Conservation (phyloP, 1,140 invertebrate genomes). For the Eumeta japonica region DNA sequence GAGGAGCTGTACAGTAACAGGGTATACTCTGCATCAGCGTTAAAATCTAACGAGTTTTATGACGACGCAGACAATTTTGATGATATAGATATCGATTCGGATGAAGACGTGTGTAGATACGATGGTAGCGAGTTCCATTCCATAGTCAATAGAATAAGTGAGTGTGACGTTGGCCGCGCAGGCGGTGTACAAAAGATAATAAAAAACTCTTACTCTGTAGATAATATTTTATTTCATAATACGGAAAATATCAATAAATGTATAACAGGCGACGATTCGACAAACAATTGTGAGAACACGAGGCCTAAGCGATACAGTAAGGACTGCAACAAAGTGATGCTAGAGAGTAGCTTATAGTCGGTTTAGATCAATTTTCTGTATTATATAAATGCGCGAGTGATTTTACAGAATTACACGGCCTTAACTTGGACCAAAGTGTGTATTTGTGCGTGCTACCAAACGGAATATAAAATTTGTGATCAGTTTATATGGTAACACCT, state of each 20-base stretch:
- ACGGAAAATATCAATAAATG: background rate
- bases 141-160: constrained; percentile 30
- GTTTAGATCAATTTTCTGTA: constrained; percentile 2
- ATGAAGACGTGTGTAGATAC: constrained; percentile 6
- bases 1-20: constrained; percentile 42
- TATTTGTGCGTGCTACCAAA: background rate
- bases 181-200: background rate
- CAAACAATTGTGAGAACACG: background rate
- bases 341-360: background rate
- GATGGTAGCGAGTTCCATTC: constrained; percentile 35
- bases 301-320: constrained; percentile 3
- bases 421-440: constrained; percentile 39
- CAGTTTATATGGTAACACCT: background rate
- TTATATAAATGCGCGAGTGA: constrained; percentile 1
- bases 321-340: constrained; percentile 25
- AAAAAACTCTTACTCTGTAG: background rate
- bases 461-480: background rate
- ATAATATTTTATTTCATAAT: background rate
- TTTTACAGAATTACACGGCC: constrained; percentile 14
- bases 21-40: constrained; percentile 41
- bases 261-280: background rate
- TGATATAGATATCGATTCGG: constrained; percentile 17
- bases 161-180: constrained; percentile 9
- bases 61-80: constrained; percentile 13
- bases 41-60: constrained; percentile 22